A percentile compares a stretch with the other conserved stretches of the same genome.
phyloP scores from a whole-genome alignment of 2,113 vertebrate species.

The Bubo scandiacus region DNA sequence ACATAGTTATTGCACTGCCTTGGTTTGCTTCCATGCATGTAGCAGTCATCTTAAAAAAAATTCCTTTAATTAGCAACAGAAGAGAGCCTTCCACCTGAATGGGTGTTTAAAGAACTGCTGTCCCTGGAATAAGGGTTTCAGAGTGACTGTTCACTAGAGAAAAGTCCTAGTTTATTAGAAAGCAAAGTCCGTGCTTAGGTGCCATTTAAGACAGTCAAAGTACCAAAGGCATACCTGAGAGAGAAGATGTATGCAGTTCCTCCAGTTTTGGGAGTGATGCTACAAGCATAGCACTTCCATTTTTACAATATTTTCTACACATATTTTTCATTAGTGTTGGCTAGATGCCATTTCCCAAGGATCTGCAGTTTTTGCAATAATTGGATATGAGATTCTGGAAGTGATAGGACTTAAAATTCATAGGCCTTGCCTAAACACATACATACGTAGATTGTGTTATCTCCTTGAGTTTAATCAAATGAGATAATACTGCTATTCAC shows the following conservation, averaged over 20 bases:
- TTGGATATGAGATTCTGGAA: background rate
- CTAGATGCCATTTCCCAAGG: background rate
- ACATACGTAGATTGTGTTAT: background rate
- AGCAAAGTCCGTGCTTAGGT: fast-evolving
- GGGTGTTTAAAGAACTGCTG: background rate
- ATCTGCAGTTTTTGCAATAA: background rate
- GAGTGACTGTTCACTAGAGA: fast-evolving
- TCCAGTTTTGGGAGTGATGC: fast-evolving
- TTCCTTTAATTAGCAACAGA: background rate
- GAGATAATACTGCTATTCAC: background rate
- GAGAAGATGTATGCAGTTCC: fast-evolving
- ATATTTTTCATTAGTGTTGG: fast-evolving
- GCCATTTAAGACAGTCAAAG: background rate
- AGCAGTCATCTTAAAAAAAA: background rate
- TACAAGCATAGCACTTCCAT: background rate
- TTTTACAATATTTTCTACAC: fast-evolving
- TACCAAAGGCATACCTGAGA: no score
- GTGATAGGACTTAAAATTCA: background rate
- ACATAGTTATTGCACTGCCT: no score
- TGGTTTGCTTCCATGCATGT: fast-evolving
- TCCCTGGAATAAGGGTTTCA: background rate
- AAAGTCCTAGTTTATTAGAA: background rate
- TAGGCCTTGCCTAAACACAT: background rate
- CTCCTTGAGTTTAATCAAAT: background rate
- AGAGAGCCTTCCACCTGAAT: background rate